Evolutionary conservation across 2,113 vertebrate genomes (phyloP).

Genomic region (Cyprinodon variegatus): DNA sequence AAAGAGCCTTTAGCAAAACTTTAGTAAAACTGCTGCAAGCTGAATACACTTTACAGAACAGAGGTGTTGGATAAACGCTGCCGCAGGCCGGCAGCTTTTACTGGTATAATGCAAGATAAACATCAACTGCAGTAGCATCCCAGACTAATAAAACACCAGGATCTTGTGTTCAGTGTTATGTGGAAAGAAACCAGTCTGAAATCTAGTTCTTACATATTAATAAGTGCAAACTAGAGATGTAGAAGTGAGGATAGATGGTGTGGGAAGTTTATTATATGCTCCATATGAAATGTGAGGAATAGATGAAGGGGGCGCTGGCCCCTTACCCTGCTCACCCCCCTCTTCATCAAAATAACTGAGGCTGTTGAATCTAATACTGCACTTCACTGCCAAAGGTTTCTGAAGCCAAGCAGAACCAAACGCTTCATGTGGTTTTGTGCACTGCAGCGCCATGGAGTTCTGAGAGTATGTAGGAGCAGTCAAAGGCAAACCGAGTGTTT

Average conservation of each 20-base stretch:
- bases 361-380: conserved; percentile 23
- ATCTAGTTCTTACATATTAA: not conserved
- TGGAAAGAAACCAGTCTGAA: not conserved
- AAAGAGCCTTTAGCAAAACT: conserved; percentile 16
- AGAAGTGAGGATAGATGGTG: conserved; percentile 14
- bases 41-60: conserved; percentile 4
- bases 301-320: conserved; percentile 39
- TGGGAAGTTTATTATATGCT: conserved; percentile 19
- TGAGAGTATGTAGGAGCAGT: conserved; percentile 47
- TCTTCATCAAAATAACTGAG: conserved; percentile 50
- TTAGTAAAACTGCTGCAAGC: not conserved
- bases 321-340: conserved; percentile 1
- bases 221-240: conserved; percentile 26
- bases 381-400: conserved; percentile 43
- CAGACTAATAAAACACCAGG: too few relatives aligned
- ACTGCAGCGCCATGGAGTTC: conserved; percentile 40
- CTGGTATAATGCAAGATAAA: conserved; percentile 7
- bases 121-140: not conserved
- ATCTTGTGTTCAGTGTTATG: not conserved
- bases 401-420: conserved; percentile 60
- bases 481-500: conserved; percentile 47
- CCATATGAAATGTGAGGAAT: conserved; percentile 46
- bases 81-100: not conserved
- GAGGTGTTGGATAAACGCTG: conserved; percentile 9
- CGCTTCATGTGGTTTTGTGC: conserved; percentile 25